Evolutionary conservation across 2,113 vertebrate genomes (phyloP).

Genomic region (Tachuris rubrigastra): DNA sequence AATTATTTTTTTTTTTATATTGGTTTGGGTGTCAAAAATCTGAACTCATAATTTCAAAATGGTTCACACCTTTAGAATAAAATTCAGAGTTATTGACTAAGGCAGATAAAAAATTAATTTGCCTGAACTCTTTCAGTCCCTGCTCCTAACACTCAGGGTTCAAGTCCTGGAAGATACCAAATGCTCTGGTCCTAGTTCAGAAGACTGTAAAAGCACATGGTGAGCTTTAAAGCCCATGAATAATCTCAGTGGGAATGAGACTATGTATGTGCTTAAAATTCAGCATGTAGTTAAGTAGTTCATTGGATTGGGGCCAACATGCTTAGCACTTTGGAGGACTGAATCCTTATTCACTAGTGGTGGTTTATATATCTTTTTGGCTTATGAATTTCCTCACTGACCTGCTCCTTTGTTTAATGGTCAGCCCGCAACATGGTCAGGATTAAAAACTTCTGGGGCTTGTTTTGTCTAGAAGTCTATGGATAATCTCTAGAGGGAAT

Average conservation of each 20-base stretch:
- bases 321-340: constrained; percentile 23
- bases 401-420: constrained; percentile 49
- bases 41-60: not conserved
- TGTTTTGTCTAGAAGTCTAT: constrained; percentile 59
- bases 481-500: constrained; percentile 45
- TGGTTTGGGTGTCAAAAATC: not conserved
- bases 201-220: not conserved
- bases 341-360: constrained; percentile 1
- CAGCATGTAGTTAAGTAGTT: constrained; percentile 37
- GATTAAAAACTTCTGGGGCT: constrained; percentile 54
- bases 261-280: constrained; percentile 54
- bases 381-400: constrained; percentile 10
- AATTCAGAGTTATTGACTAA: not conserved
- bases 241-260: constrained; percentile 47
- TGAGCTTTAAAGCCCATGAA: not conserved
- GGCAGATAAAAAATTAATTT: not conserved
- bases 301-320: not conserved
- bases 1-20: not conserved
- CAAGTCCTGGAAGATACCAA: not conserved
- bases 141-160: not conserved
- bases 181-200: not conserved
- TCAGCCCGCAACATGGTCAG: not conserved
- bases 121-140: not conserved
- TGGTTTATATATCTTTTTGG: constrained; percentile 32
- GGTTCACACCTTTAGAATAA: not conserved